Base-by-base conservation (phyloP, 2,797 vertebrate species). In the Bradypodion pumilum region DNA sequence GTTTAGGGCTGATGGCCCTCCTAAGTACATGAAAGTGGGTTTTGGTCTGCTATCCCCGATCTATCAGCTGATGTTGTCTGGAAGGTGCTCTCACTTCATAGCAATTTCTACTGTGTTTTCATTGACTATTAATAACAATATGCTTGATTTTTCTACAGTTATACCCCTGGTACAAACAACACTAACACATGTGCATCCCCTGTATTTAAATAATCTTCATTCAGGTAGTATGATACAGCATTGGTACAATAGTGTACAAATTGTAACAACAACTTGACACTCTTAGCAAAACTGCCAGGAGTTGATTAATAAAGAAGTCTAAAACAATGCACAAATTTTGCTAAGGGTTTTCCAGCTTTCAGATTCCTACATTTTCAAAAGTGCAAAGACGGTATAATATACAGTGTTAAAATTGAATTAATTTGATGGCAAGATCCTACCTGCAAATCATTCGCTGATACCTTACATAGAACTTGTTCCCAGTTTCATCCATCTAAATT, bases 121-220 rank as follows among this genome's bases (percentile, higher is more conserved):
- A 56, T 56, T 15, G 8, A 42, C 13, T n/a, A 42, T 35, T 19
- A 5, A 65, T 4, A 49, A 82, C 19, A 69, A 56, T 69, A 35
- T 42, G 21, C 4, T 69, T 52, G 6, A 42, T 25, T 25, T 16
- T 32, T 52, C 74, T 52, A 62, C 59, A 84, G 5, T 69, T 59
- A 77, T 52, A 40, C 15, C 21, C 59, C 35, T 60, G 21, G 12
- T 78, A 15, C 63, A 74, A 88, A 85, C 32, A 88, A 76, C 0
- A 0, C 74, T 88, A 5, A 29, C 15, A 79, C 35, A 49, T 75
- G 37, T 46, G 29, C 0, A 4, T 72, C 25, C 29, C 35, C 29
- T 56, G 89, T 92, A 90, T 63, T 66, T 8, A 88, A 85, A 74
- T 92, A 86, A 66, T 92, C 86, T 63, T 87, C 63, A 78, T 74